Base-by-base conservation (phyloP, 2,888 invertebrate species). In the Aphodius sticticus region DNA sequence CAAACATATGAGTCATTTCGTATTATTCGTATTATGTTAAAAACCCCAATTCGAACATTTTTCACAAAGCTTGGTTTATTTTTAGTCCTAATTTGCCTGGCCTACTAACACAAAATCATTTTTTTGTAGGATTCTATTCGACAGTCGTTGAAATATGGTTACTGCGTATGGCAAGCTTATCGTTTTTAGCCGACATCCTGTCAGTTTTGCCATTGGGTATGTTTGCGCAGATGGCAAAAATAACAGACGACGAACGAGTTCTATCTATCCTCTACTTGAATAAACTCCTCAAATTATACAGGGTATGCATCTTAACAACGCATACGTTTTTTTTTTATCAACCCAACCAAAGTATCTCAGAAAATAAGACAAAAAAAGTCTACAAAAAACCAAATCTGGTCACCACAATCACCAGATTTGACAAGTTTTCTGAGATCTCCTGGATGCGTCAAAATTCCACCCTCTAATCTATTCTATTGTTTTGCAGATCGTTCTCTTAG, bases 401-500 rank as follows among this genome's bases (percentile, higher is more conserved):
- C 26, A 26, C 26, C 26, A 3, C 26, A 3, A 26, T 26, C 26
- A 26, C 26, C 26, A 26, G 26, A 26, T 26, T 26, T 26, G 26
- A 26, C 26, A 26, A 26, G 26, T 26, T 26, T 26, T 3, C 26
- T 26, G 26, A 26, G 26, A 26, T 26, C 26, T 26, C 26, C 26
- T 26, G 26, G 26, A 26, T 53, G 12, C 6, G 53, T 53, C 7
- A 12, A 53, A 53, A 53, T 53, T 2, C 12, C 12, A 36, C 75
- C 14, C 14, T 7, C 75, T 12, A 5, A 75, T 26, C n/a, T n/a
- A 12, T 71, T 12, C 0, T 69, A 37, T 82, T 82, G n/a, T n/a
- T n/a, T n/a, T n/a, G 26, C 71, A 84, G 84, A 81, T 84, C 16
- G 78, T 83, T n/a, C 69, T 37, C 6, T 81, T 83, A 69, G 79